Evolutionary conservation across 2,113 vertebrate species (phyloP), one percentile per base, ranked within the genome.

Genomic region (Epinephelus fuscoguttatus): DNA sequence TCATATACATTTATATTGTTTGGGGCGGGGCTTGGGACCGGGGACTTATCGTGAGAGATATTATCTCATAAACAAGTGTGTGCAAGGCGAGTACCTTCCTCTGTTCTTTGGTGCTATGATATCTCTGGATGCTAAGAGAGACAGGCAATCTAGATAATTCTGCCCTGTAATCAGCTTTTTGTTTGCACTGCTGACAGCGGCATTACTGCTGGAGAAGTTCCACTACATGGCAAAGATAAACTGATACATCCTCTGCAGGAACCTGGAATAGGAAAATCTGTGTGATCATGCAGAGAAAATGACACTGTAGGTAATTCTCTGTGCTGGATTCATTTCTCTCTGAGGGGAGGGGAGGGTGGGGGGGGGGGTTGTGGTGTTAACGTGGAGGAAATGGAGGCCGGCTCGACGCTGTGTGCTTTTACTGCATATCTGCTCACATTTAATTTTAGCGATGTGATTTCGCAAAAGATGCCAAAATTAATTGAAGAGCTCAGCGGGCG

Each of bases 1-100:
- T 95, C 91, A 95, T 95, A 95, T 95, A 94, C 93, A 96, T 94
- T 95, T 96, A 95, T 95, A 96, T 94, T 94, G 94, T 94, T 90
- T 94, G 81, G 87, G 90, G 89, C 59, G 87, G 79, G 11, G 91
- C 79, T 81, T 85, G 70, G 74, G 72, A 75, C 86, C 18, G 72
- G 83, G 83, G 91, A 83, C 83, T 94, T 92, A 88, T 92, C 73
- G 18, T 53, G 11, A 78, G 50, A 90, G 94, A 95, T 94, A 91
- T 90, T 88, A 95, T 95, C 94, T 90, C 40, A 85, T 91, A 94
- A 94, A 92, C 90, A 92, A 93, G 92, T 84, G 78, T 81, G 71
- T 71, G 69, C 45, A n/a, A 82, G 79, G 83, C 63, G 45, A 82
- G 85, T 75, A 86, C 84, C 89, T 89, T 75, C 42, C 61, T 78